Conservation (phyloP, 2,888 invertebrate genomes). For the Hypercompe scribonia region DNA sequence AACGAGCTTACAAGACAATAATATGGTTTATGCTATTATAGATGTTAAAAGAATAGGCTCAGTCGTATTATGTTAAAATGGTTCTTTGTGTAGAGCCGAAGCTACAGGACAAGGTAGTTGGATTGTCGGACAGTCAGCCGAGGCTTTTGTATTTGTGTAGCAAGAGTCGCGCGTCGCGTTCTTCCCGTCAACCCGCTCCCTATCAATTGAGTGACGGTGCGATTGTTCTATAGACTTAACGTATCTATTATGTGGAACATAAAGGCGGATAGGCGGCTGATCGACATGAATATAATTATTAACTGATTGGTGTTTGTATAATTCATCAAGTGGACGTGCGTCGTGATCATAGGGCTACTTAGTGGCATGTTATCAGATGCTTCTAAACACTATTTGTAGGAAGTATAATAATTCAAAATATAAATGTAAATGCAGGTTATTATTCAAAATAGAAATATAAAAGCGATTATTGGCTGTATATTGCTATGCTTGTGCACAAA, state of each 20-base stretch:
- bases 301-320: slow-evolving; percentile 86
- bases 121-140: slow-evolving; percentile 56
- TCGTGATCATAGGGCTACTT: slow-evolving; percentile 77
- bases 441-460: slow-evolving; percentile 65
- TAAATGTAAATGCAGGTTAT: slow-evolving; percentile 75
- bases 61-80: slow-evolving; percentile 78
- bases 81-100: slow-evolving; percentile 69
- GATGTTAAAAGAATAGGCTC: slow-evolving; percentile 67
- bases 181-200: slow-evolving; percentile 51
- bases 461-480: slow-evolving; percentile 60
- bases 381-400: slow-evolving; percentile 63
- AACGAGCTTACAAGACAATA: slow-evolving; percentile 70
- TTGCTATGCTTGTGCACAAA: background rate
- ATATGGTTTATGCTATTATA: slow-evolving; percentile 63
- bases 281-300: slow-evolving; percentile 86
- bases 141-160: slow-evolving; percentile 43
- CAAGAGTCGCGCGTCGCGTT: slow-evolving; percentile 40
- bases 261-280: slow-evolving; percentile 81
- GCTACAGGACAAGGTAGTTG: slow-evolving; percentile 58
- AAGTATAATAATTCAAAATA: slow-evolving; percentile 69
- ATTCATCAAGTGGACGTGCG: slow-evolving; percentile 78
- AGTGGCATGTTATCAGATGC: slow-evolving; percentile 78
- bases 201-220: slow-evolving; percentile 68
- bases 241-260: slow-evolving; percentile 86
- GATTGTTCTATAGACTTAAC: slow-evolving; percentile 84